Evolutionary conservation across 2,888 invertebrate species (phyloP), one percentile per base, ranked within the genome.

Genomic region (Eupithecia abbreviata): DNA sequence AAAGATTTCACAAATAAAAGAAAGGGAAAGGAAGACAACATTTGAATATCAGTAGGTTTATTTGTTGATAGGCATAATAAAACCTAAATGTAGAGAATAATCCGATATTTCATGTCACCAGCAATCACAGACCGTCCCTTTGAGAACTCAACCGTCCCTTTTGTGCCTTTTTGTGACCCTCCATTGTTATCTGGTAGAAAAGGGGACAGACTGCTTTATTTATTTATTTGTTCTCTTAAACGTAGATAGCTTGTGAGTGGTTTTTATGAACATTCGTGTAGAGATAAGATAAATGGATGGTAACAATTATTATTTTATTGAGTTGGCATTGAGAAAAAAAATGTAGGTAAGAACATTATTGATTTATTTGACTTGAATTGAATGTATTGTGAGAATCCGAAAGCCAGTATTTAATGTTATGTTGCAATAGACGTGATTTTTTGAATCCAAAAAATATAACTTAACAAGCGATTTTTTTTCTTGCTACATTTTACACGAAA

Each of bases 111-210:
- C 74, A 66, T 78, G 79, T 80, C 77, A 79, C 78, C 49, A 75
- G 78, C 79, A 81, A 80, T 81, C 80, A 79, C 77, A 78, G 69
- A 30, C 87, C 58, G 90, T 84, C 87, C 90, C 88, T 89, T 90
- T 88, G 89, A 86, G 85, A 87, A 88, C 80, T 78, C 70, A 78
- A 73, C 77, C 86, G 86, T 86, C 86, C 86, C 86, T 89, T 89
- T 86, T 84, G 85, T 84, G 85, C 85, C 87, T 90, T 89, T 90
- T 91, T 90, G 89, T 87, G 86, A 87, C 87, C 87, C 85, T 84
- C 87, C 86, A 87, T 81, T 82, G 90, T 90, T 86, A 85, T 85
- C 81, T 82, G 47, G 75, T 81, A 76, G 74, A 80, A 84, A 84
- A 86, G 84, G 84, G 77, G 76, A 81, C 81, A 85, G 85, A 86